These are phyloP conservation scores for Dryadula phaetusa DNA, from an alignment of 2,888 invertebrate species.

Conservation along the genomic window DNA sequence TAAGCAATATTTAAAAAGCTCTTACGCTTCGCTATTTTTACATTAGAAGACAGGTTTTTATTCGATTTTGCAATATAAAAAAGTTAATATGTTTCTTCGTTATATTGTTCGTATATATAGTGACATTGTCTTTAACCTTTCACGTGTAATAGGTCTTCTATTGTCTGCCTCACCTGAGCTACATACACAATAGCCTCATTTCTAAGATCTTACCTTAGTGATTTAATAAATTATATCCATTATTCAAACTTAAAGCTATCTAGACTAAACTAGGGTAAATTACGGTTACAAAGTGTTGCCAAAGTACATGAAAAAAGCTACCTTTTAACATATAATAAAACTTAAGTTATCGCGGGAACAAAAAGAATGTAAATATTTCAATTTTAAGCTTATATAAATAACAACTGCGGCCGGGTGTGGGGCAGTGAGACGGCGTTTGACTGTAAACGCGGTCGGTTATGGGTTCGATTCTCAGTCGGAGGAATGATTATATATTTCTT, in stretches of 20 bases:
- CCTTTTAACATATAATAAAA: neutral
- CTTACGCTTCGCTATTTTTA: too few species aligned
- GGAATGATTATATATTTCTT: too few species aligned
- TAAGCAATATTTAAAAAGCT: too few species aligned
- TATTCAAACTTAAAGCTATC: constrained; percentile 2
- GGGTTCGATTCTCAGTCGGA: too few species aligned
- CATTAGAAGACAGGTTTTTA: too few species aligned
- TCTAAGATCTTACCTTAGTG: constrained; percentile 18
- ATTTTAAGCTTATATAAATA: too few species aligned
- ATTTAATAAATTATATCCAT: constrained; percentile 19
- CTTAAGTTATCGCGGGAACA: neutral
- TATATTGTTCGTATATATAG: too few species aligned
- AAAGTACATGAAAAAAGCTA: neutral
- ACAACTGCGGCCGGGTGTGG: too few species aligned
- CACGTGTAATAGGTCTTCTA: neutral
- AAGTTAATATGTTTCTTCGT: neutral
- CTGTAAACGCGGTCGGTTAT: too few species aligned
- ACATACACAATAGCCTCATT: constrained; percentile 8
- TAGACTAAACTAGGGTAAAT: constrained; percentile 6
- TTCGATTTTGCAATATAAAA: too few species aligned
- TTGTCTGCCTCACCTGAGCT: neutral
- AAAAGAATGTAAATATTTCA: neutral
- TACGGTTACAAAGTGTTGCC: constrained; percentile 1
- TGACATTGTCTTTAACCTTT: neutral
- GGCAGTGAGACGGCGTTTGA: too few species aligned